Evolutionary conservation across 2,888 invertebrate species (phyloP).

Genomic region (Drosophila meridiana): DNA sequence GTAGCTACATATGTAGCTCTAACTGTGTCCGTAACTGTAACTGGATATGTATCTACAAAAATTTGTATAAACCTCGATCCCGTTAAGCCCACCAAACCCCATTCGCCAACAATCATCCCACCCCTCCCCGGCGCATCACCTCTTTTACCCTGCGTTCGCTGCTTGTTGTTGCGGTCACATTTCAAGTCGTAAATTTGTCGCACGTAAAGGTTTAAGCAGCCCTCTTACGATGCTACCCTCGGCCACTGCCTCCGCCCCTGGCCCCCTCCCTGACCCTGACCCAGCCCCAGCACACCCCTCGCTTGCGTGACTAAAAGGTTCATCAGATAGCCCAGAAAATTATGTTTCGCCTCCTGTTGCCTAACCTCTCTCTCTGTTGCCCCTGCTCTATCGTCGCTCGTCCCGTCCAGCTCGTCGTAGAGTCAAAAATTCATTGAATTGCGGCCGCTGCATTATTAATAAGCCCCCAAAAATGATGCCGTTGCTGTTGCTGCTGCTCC

Average conservation of each 20-base stretch:
- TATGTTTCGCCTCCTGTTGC: conserved; percentile 54
- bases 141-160: conserved; percentile 1
- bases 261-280: neutral
- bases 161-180: conserved; percentile 64
- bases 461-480: conserved; percentile 69
- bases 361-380: neutral
- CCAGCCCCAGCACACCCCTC: neutral
- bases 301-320: conserved; percentile 74
- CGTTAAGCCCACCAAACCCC: neutral
- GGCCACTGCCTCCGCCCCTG: neutral
- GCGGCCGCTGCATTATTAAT: conserved; percentile 81
- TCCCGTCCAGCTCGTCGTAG: conserved; percentile 32
- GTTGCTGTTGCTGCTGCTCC: conserved; percentile 27
- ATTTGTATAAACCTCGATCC: conserved; percentile 45
- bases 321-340: conserved; percentile 76
- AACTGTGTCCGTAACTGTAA: conserved; percentile 21
- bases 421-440: conserved; percentile 82
- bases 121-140: neutral
- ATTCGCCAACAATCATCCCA: neutral
- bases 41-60: conserved; percentile 34
- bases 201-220: conserved; percentile 82
- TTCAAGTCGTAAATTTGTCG: conserved; percentile 83
- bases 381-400: conserved; percentile 4
- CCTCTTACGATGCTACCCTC: conserved; percentile 43
- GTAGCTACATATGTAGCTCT: conserved; percentile 55